Conservation (phyloP, 30 jellyfish, hydroid and myxozoan genomes). For the Turritopsis dohrnii region DNA sequence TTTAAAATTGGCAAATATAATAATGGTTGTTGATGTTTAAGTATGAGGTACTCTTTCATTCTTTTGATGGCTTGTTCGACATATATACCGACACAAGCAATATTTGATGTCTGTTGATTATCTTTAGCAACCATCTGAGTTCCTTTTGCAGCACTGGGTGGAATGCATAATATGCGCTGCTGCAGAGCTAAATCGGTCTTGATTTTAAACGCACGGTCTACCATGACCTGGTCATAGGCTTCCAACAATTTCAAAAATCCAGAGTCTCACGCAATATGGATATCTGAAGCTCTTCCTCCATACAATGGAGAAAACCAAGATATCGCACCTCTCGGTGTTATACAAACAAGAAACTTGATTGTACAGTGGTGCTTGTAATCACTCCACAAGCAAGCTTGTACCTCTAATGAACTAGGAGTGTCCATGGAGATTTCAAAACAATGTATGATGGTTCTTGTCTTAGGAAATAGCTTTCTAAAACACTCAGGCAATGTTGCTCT, state of each 20-base stretch:
- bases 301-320: conserved; percentile 63
- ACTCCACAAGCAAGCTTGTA: conserved; percentile 41
- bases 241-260: conserved; percentile 33
- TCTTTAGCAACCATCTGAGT: conserved; percentile 36
- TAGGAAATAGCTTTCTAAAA: conserved; percentile 47
- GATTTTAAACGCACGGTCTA: conserved; percentile 63
- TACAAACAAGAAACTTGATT: conserved; percentile 38
- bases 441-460: conserved; percentile 40
- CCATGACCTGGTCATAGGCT: conserved; percentile 55
- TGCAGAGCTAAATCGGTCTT: conserved; percentile 29
- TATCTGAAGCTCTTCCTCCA: conserved; percentile 66
- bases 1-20: conserved; percentile 5
- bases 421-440: conserved; percentile 53
- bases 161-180: conserved; percentile 41
- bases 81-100: conserved; percentile 42
- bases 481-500: conserved; percentile 40
- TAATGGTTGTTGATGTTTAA: neutral
- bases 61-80: conserved; percentile 29
- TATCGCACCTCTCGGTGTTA: conserved; percentile 56
- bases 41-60: neutral
- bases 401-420: conserved; percentile 42
- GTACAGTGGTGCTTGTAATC: conserved; percentile 70
- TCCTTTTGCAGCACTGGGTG: conserved; percentile 57
- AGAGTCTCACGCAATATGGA: conserved; percentile 39
- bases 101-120: conserved; percentile 31